A percentile compares a stretch with the other conserved stretches of the same genome.
phyloP scores from a whole-genome alignment of 2,888 invertebrate species.

The Mystacides longicornis region DNA sequence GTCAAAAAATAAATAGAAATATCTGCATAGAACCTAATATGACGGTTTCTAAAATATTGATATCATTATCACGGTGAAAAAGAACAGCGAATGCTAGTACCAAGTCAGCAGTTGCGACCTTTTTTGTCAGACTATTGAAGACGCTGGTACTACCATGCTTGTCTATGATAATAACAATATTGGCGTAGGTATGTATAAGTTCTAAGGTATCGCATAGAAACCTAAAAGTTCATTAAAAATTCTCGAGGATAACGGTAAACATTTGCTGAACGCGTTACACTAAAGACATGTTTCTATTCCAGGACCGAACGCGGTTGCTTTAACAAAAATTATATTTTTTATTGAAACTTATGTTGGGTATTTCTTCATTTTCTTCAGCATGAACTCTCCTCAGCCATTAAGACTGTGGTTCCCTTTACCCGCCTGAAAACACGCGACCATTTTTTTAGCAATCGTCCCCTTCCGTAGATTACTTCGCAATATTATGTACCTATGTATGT shows the following conservation, averaged over 20 bases:
- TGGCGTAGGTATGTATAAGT: not conserved
- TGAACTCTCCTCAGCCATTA: no score
- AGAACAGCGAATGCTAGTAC: not conserved
- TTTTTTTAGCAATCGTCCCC: no score
- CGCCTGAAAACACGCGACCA: no score
- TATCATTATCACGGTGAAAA: conserved; percentile 1
- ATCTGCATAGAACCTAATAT: no score
- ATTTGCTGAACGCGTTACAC: conserved; percentile 18
- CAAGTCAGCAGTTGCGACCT: not conserved
- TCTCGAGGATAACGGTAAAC: conserved; percentile 19
- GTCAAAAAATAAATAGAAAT: no score
- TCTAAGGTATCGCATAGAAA: conserved; percentile 8
- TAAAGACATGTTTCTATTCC: conserved; percentile 14
- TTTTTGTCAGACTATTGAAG: not conserved
- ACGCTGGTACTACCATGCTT: not conserved
- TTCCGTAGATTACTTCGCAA: no score
- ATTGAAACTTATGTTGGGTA: no score
- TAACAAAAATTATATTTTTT: not conserved
- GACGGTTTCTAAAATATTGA: no score
- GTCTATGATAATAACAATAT: not conserved
- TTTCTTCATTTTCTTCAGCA: no score
- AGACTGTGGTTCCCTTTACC: no score
- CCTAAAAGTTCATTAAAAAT: conserved; percentile 20
- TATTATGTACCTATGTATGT: no score
- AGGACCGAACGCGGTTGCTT: not conserved